Conservation (phyloP, 2,113 vertebrate genomes). For the Strix aluco region DNA sequence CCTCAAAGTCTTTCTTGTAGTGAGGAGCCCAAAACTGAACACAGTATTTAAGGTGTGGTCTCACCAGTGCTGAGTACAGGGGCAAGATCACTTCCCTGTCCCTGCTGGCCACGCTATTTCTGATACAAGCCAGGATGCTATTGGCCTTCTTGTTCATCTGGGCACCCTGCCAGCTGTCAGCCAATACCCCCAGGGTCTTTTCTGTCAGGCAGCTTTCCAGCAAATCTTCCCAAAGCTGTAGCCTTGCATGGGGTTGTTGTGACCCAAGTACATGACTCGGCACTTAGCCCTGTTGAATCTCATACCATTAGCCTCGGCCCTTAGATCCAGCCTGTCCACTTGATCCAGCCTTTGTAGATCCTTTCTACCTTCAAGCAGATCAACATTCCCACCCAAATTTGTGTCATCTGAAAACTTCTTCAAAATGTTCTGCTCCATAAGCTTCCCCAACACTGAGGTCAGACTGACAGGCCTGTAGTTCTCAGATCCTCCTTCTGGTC, state of each 20-base stretch:
- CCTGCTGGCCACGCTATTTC: no score
- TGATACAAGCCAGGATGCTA: no score
- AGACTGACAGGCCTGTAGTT: background rate
- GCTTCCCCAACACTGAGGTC: background rate
- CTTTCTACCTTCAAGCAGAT: background rate
- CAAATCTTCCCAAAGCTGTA: no score
- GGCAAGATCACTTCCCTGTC: no score
- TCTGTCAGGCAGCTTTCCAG: no score
- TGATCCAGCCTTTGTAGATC: background rate
- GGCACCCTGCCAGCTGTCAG: no score
- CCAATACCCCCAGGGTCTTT: no score
- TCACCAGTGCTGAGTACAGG: background rate
- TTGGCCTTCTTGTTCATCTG: no score
- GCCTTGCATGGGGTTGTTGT: background rate
- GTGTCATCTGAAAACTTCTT: no score
- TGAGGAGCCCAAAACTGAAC: background rate
- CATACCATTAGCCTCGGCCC: no score
- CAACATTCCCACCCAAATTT: rapidly evolving
- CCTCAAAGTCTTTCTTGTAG: background rate
- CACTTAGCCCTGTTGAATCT: background rate
- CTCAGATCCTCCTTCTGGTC: background rate
- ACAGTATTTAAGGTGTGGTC: rapidly evolving
- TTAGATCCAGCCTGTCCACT: background rate
- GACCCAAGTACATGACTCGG: background rate
- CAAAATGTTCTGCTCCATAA: no score